Evolutionary conservation across 2,888 invertebrate species (phyloP).

Genomic region (Ophion slaviceki): DNA sequence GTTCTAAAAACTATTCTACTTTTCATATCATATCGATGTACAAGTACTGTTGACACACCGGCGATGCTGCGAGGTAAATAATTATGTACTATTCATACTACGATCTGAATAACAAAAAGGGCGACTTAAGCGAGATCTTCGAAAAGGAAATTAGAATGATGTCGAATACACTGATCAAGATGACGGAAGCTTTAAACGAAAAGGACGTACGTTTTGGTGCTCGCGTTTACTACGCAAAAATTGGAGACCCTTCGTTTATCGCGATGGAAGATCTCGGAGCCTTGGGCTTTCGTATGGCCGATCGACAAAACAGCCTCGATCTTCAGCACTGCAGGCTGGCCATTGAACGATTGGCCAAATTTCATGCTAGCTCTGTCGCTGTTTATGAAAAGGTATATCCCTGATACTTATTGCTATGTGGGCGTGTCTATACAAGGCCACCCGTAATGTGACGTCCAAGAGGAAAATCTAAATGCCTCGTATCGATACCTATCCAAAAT

Average conservation of each 20-base stretch:
- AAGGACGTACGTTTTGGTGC: constrained; percentile 21
- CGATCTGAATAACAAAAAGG: background rate
- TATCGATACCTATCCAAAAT: too few relatives aligned
- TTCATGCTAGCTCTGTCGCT: constrained; percentile 85
- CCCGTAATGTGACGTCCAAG: too few relatives aligned
- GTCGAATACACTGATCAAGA: constrained; percentile 6
- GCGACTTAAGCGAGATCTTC: background rate
- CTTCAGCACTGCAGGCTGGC: constrained; percentile 84
- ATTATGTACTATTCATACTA: constrained; percentile 46
- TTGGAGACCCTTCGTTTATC: constrained; percentile 78
- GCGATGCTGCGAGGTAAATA: background rate
- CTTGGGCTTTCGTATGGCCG: constrained; percentile 84
- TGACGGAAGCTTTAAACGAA: constrained; percentile 22
- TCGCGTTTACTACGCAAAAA: constrained; percentile 72
- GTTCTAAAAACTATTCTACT: too few relatives aligned
- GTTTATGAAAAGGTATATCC: too few relatives aligned
- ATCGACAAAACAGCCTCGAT: constrained; percentile 85
- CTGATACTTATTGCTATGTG: too few relatives aligned
- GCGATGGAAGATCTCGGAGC: constrained; percentile 76
- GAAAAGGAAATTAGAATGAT: constrained; percentile 33
- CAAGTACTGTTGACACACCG: too few relatives aligned
- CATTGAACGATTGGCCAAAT: constrained; percentile 84
- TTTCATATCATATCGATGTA: too few relatives aligned
- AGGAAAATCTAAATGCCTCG: too few relatives aligned
- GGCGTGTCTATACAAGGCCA: too few relatives aligned